Percentiles rank a stretch among this genome's conserved stretches.
Evolutionary conservation across 2,797 vertebrate genomes (phyloP).

Genomic region (Myiothlypis chrysogaster): DNA sequence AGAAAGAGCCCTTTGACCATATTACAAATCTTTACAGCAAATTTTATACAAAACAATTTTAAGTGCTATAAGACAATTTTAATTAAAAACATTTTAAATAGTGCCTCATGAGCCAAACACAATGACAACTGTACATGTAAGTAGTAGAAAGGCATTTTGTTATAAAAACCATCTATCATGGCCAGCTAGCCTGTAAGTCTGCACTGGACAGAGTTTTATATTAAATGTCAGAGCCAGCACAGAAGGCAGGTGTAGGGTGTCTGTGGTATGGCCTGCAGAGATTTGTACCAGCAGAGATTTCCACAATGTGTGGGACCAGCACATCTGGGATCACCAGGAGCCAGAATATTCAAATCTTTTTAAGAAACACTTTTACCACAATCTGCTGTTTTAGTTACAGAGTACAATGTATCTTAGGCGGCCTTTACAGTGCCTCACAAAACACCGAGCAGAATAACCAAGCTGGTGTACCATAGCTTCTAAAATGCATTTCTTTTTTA

Average conservation of each 20-base stretch:
- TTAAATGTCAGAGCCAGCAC: background rate
- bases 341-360: background rate
- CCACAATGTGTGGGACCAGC: background rate
- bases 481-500: background rate
- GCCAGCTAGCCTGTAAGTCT: conserved; percentile 35
- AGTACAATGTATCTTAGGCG: background rate
- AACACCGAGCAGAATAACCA: background rate
- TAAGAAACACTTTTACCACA: background rate
- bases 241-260: background rate
- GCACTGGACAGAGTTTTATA: background rate
- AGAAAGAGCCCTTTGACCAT: conserved; percentile 87
- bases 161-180: conserved; percentile 31
- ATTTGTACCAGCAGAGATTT: background rate
- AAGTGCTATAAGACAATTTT: conserved; percentile 89
- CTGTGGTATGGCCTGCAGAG: background rate
- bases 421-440: background rate
- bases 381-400: background rate
- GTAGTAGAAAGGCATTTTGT: conserved; percentile 67
- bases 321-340: background rate
- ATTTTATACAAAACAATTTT: conserved; percentile 90
- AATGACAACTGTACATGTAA: conserved; percentile 53
- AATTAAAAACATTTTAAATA: conserved; percentile 85
- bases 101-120: conserved; percentile 88
- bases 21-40: conserved; percentile 90
- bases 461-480: background rate